A percentile compares a stretch with the other conserved stretches of the same genome.
phyloP scores from a whole-genome alignment of 2,888 invertebrate species.

The Leucophora obtusa region DNA sequence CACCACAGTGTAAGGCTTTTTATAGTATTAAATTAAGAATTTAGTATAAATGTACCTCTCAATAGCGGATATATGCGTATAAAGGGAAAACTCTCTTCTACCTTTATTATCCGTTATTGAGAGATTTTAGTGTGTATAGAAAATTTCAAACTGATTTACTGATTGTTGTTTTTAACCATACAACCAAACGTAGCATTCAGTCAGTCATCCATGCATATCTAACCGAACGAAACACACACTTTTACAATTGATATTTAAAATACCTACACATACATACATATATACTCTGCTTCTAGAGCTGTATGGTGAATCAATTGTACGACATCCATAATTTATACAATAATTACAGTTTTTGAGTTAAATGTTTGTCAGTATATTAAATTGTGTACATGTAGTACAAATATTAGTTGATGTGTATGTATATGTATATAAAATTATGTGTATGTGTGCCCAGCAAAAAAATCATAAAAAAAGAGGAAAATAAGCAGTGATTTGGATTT shows the following conservation, averaged over 20 bases:
- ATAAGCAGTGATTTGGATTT: too few relatives aligned
- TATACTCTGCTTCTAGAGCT: neutral
- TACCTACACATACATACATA: too few relatives aligned
- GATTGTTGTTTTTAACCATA: neutral
- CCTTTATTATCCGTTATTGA: too few relatives aligned
- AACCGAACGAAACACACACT: neutral
- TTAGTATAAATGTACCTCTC: too few relatives aligned
- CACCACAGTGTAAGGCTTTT: too few relatives aligned
- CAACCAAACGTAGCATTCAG: neutral
- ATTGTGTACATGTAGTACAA: neutral
- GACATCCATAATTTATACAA: slow-evolving; percentile 42
- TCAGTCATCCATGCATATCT: neutral
- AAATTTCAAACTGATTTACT: slow-evolving; percentile 21
- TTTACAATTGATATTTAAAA: too few relatives aligned
- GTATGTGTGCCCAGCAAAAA: too few relatives aligned
- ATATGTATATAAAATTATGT: neutral
- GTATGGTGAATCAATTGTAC: slow-evolving; percentile 47
- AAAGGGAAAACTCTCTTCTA: too few relatives aligned
- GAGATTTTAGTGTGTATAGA: neutral
- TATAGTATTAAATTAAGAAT: too few relatives aligned
- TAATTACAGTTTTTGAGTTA: slow-evolving; percentile 39
- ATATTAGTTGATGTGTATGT: neutral
- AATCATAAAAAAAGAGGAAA: too few relatives aligned
- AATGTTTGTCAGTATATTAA: slow-evolving; percentile 12
- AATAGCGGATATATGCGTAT: too few relatives aligned